A percentile compares a stretch with the other conserved stretches of the same genome.
These are phyloP conservation scores for Nesometra sesokonis DNA, from an alignment of 35 echinoderm and acorn worm genomes.

Conservation along the genomic window DNA sequence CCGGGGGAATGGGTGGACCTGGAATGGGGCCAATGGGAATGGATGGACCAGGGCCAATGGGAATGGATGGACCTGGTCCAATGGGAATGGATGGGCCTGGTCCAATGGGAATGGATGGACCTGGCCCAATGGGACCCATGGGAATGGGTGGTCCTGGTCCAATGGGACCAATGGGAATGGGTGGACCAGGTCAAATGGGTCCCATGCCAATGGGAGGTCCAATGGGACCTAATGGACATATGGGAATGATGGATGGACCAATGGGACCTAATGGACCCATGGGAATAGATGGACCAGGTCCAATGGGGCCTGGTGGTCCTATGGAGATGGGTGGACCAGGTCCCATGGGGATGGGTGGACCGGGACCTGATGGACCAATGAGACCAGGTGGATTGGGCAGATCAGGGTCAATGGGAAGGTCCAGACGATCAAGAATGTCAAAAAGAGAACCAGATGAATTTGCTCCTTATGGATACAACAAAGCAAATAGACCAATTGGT, in stretches of 20 bases:
- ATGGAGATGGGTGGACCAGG: not conserved
- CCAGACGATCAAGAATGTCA: too few species aligned
- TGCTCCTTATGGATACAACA: not conserved
- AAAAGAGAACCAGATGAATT: too few species aligned
- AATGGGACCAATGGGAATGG: not conserved
- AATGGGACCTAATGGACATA: not conserved
- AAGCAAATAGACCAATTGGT: not conserved
- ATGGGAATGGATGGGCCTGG: not conserved
- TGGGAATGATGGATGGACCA: not conserved
- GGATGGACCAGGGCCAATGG: conserved; percentile 12
- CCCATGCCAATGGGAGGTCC: not conserved
- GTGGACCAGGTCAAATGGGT: not conserved
- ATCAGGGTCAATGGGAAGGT: conserved; percentile 4
- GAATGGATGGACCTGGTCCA: not conserved
- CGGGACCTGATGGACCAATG: not conserved
- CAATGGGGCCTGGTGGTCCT: not conserved
- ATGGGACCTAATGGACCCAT: not conserved
- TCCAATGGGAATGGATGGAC: not conserved
- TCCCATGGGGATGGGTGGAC: not conserved
- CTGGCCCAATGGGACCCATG: not conserved
- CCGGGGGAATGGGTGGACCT: not conserved
- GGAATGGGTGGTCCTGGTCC: not conserved
- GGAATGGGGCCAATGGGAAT: conserved; percentile 15
- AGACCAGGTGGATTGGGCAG: conserved; percentile 8
- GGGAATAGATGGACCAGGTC: not conserved